These are phyloP conservation scores for Leptinotarsa lineolata DNA, from an alignment of 1,140 invertebrate genomes.

Conservation along the genomic window DNA sequence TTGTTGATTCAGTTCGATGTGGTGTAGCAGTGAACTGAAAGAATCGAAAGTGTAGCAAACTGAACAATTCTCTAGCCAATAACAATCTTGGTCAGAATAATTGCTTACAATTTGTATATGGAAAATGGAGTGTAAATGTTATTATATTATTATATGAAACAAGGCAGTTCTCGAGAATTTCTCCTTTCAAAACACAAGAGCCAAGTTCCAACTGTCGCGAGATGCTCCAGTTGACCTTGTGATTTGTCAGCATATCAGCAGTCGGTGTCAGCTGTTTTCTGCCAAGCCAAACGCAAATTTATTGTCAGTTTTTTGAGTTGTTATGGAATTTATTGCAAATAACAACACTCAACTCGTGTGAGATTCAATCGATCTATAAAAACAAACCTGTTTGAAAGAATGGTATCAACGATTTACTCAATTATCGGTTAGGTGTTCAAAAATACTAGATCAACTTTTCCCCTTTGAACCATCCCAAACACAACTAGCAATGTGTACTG, in stretches of 20 bases:
- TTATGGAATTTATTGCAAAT: background rate
- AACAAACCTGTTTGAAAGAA: background rate
- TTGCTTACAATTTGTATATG: no score
- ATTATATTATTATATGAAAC: no score
- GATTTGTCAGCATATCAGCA: conserved; percentile 73
- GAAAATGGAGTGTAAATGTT: no score
- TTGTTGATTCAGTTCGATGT: no score
- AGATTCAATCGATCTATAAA: background rate
- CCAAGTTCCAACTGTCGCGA: no score
- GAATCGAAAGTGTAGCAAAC: no score
- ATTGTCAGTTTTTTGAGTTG: background rate
- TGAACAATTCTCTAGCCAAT: no score
- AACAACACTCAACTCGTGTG: background rate
- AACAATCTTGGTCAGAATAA: no score
- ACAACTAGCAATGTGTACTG: conserved; percentile 36
- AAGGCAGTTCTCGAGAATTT: no score
- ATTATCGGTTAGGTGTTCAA: background rate
- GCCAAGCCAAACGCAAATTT: background rate
- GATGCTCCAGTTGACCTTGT: no score
- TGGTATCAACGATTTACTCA: background rate
- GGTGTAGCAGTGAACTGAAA: no score
- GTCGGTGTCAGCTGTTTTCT: background rate
- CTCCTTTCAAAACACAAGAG: no score
- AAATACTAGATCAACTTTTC: background rate
- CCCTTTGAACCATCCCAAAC: background rate